Base-by-base conservation (phyloP, 1,140 invertebrate genomes). In the Goniozus legneri region DNA sequence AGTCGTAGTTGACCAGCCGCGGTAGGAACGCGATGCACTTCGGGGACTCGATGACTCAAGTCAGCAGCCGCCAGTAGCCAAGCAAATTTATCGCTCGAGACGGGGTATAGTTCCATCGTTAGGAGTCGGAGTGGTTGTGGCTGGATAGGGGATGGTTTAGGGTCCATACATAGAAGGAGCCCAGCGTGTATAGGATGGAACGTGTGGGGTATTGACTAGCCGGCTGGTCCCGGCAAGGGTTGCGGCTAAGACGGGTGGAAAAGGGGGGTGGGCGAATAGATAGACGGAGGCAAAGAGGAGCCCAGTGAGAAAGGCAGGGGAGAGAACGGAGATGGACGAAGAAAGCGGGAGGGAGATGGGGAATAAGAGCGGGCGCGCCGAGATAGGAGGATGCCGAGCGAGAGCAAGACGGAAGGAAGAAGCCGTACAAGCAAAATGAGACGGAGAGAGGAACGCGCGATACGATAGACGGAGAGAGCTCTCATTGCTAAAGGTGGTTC, bases 191-290 rank as follows among this genome's bases (percentile, higher is more conserved):
- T 53, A 61, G 52, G 51, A 62, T 35, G 54, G 50, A 62, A 60
- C 56, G 63, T 64, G 59, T 67, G 61, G 62, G 57, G 61, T 67
- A 67, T 67, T 67, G 65, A 67, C 65, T 67, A 65, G 63, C 63
- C 62, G 62, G 56, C 65, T 65, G 57, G 57, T 66, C 65, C 65
- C 56, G 65, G 64, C 67, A 71, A 69, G 69, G 69, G 65, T 71
- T 73, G 67, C 58, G 65, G 70, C 69, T 71, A 72, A 75, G 71
- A 72, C 67, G 62, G 61, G 59, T 57, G 55, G 35, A 54, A 59
- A 52, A 60, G 58, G 45, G 57, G 56, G 50, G 56, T 10, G 15
- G 14, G 15, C 8, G 45, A 46, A 58, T 42, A 35, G 47, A n/a
- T n/a, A 55, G 43, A 48, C 50, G 44, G 40, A 39, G 50, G 36